Conservation (phyloP, 35 echinoderm and acorn worm genomes). For the Nesometra sesokonis region DNA sequence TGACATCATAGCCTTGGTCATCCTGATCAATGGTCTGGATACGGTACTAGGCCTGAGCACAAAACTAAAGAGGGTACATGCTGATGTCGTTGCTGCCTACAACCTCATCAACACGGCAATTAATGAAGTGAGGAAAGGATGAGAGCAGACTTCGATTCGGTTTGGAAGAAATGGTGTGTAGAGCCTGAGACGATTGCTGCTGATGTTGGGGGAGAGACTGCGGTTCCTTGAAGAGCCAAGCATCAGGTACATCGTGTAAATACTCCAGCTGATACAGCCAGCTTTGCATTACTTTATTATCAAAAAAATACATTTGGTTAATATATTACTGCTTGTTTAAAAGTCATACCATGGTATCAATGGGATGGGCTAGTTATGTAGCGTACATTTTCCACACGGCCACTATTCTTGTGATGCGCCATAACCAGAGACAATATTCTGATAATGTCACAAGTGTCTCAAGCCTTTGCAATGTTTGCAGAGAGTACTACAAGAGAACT, state of each 20-base stretch:
- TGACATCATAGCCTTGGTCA: constrained; percentile 9
- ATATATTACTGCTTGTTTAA: too few relatives aligned
- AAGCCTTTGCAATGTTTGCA: neutral
- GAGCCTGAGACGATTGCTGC: neutral
- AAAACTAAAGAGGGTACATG: constrained; percentile 27
- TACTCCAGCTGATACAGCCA: constrained; percentile 11
- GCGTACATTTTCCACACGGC: neutral
- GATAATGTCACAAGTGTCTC: neutral
- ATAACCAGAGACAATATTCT: constrained; percentile 10
- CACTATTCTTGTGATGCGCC: constrained; percentile 4
- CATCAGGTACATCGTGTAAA: constrained; percentile 1
- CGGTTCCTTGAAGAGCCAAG: neutral
- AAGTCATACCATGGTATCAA: too few relatives aligned
- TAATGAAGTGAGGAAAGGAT: neutral
- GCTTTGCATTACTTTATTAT: neutral
- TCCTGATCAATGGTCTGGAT: constrained; percentile 10
- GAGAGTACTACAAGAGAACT: constrained; percentile 16
- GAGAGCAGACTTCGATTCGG: constrained; percentile 6
- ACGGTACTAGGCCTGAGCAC: neutral
- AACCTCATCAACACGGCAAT: constrained; percentile 2
- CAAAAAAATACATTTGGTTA: neutral
- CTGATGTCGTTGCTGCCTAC: constrained; percentile 3
- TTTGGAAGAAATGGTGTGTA: neutral
- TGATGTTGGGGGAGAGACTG: neutral
- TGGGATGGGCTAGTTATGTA: too few relatives aligned